A percentile compares a stretch with the other conserved stretches of the same genome.
phyloP scores from a whole-genome alignment of 2,888 invertebrate species.

The Andrena fulva region DNA sequence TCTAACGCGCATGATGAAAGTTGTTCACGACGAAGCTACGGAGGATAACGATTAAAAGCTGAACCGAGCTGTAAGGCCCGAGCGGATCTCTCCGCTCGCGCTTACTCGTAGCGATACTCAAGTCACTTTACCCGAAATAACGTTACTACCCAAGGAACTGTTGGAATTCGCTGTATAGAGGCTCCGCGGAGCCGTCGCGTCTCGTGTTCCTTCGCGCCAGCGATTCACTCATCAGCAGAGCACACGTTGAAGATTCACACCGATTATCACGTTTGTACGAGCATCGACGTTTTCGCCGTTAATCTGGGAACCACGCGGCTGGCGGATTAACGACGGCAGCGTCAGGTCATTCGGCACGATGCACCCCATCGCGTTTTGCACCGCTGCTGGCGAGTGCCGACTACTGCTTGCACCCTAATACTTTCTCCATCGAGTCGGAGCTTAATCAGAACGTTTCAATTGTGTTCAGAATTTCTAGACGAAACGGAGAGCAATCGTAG shows the following conservation, averaged over 20 bases:
- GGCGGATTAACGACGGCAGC: not conserved
- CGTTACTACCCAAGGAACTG: not conserved
- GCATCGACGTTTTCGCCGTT: not conserved
- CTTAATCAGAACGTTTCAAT: conserved; percentile 14
- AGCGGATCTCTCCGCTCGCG: conserved; percentile 22
- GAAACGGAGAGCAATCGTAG: not conserved
- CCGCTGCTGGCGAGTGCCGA: not conserved
- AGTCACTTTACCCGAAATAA: conserved; percentile 24
- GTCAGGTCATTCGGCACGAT: not conserved
- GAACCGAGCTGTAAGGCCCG: conserved; percentile 1
- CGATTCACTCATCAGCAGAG: not conserved
- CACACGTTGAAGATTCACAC: conserved; percentile 1
- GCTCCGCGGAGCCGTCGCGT: conserved; percentile 30
- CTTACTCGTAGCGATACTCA: conserved; percentile 30
- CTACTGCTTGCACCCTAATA: conserved; percentile 6
- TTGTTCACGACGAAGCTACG: conserved; percentile 24
- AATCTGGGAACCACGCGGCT: not conserved
- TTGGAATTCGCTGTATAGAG: conserved; percentile 39
- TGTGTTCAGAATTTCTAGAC: conserved; percentile 3
- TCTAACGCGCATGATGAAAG: conserved; percentile 34
- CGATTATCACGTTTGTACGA: not conserved
- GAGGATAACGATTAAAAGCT: conserved; percentile 6
- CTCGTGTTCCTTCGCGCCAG: conserved; percentile 22
- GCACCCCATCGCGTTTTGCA: conserved; percentile 11
- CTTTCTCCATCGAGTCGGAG: conserved; percentile 1